Evolutionary conservation across 2,888 invertebrate species (phyloP).

Genomic region (Salpingus planirostris): DNA sequence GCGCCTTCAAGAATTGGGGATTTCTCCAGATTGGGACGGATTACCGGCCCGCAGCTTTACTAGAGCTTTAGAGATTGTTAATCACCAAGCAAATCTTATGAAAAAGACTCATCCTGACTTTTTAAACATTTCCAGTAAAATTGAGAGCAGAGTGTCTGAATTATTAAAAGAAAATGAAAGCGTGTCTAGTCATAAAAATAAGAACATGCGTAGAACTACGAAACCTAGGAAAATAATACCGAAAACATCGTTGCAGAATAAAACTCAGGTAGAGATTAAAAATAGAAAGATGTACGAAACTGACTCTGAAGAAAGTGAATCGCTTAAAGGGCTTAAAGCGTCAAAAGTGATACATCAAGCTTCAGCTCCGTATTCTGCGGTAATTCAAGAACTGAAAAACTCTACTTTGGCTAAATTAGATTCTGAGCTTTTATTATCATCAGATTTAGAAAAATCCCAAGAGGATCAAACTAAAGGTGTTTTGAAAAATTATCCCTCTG

Average conservation of each 20-base stretch:
- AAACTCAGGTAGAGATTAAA: conserved; percentile 18
- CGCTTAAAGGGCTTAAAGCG: conserved; percentile 4
- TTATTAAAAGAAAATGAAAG: too few species aligned
- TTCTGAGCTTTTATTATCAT: too few species aligned
- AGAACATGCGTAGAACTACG: too few species aligned
- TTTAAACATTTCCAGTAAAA: too few species aligned
- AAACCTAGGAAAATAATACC: too few species aligned
- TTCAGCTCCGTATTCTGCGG: conserved; percentile 14
- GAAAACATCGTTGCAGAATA: too few species aligned
- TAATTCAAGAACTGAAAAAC: conserved; percentile 22
- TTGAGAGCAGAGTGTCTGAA: too few species aligned
- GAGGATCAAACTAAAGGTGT: conserved; percentile 44
- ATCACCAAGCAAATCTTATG: conserved; percentile 49
- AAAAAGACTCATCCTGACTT: too few species aligned
- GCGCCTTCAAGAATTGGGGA: conserved; percentile 50
- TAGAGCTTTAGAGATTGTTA: conserved; percentile 49
- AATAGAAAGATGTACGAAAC: conserved; percentile 25
- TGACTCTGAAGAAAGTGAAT: conserved; percentile 23
- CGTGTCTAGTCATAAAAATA: too few species aligned
- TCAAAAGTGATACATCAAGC: too few species aligned
- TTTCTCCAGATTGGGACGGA: conserved; percentile 54
- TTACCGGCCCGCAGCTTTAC: conserved; percentile 48
- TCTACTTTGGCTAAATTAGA: too few species aligned
- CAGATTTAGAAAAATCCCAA: conserved; percentile 5
- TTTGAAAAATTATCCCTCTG: conserved; percentile 49